Evolutionary conservation across 1,140 invertebrate genomes (phyloP).

Genomic region (Phocides pigmalion): DNA sequence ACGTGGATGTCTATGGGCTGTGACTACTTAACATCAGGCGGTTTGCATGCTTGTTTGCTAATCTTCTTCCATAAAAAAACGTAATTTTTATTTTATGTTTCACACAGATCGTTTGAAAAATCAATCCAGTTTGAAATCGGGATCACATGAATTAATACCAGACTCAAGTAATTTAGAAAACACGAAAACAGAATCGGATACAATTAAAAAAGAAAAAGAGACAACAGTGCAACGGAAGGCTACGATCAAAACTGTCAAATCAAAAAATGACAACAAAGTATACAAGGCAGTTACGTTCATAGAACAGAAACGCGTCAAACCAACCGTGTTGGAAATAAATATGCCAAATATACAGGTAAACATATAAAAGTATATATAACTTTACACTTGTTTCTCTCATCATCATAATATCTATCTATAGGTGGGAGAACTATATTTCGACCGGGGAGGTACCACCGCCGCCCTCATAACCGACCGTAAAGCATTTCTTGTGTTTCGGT

Average conservation of each 20-base stretch:
- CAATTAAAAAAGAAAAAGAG: conserved; percentile 5
- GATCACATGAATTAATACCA: neutral
- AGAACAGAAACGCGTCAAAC: conserved; percentile 38
- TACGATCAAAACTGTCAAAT: conserved; percentile 49
- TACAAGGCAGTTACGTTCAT: conserved; percentile 57
- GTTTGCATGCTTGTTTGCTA: no score
- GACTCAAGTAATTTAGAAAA: conserved; percentile 16
- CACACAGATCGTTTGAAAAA: conserved; percentile 3
- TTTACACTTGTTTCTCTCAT: no score
- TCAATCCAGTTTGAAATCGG: neutral
- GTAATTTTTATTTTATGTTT: no score
- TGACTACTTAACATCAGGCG: no score
- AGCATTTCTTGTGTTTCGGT: no score
- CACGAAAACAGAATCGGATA: conserved; percentile 16
- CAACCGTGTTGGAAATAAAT: conserved; percentile 45
- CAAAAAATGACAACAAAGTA: conserved; percentile 45
- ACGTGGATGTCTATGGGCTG: no score
- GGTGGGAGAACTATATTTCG: no score
- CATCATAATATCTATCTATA: no score
- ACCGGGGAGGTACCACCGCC: no score
- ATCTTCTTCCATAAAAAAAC: no score
- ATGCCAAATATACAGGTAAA: conserved; percentile 41
- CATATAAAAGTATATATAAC: no score
- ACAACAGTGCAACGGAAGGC: conserved; percentile 35
- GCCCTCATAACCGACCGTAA: no score